phyloP scores from a whole-genome alignment of 2,888 invertebrate species.

The Drosophila stalkeri region DNA sequence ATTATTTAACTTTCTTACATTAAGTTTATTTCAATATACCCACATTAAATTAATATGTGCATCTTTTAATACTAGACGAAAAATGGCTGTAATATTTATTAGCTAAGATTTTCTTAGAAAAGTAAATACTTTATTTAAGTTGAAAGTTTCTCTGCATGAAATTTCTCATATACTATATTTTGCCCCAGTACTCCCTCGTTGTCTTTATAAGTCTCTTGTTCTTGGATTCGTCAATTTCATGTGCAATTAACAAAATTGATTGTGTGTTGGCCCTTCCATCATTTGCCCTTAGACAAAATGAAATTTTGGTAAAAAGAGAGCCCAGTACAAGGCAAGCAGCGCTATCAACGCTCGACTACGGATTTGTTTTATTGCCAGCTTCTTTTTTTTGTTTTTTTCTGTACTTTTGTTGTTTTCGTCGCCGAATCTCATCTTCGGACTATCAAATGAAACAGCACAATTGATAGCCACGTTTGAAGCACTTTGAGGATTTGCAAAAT shows the following conservation, averaged over 20 bases:
- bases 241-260: conserved; percentile 76
- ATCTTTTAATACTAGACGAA: no score
- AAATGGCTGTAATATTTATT: no score
- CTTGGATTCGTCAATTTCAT: conserved; percentile 37
- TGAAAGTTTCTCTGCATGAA: conserved; percentile 32
- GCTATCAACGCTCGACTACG: conserved; percentile 51
- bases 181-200: background rate
- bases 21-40: no score
- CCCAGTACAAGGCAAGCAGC: conserved; percentile 50
- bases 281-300: conserved; percentile 43
- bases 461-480: conserved; percentile 50
- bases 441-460: conserved; percentile 52
- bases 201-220: conserved; percentile 2
- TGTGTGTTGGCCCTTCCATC: conserved; percentile 56
- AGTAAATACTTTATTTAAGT: no score
- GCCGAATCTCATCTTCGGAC: conserved; percentile 46
- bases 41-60: no score
- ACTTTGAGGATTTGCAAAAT: conserved; percentile 50
- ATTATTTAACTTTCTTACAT: no score
- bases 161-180: conserved; percentile 24
- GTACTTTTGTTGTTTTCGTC: conserved; percentile 5
- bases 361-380: conserved; percentile 69
- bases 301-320: conserved; percentile 42
- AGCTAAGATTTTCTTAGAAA: no score
- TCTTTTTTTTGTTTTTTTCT: conserved; percentile 26